Evolutionary conservation across 2,113 vertebrate species (phyloP).

Genomic region (Lagopus muta): DNA sequence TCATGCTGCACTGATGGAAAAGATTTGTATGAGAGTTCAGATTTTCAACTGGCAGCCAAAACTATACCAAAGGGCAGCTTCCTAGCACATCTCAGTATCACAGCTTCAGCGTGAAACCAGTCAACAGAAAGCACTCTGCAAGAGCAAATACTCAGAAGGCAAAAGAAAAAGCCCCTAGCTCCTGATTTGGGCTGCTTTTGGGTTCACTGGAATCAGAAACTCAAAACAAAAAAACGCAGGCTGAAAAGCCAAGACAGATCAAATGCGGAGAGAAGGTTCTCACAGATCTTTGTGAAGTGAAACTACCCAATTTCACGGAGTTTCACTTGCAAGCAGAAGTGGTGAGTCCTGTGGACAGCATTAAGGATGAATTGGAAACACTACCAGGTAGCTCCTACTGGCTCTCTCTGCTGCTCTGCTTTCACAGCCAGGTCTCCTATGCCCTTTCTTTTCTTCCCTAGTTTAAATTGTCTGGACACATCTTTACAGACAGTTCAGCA

Average conservation of each 20-base stretch:
- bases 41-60: conserved; percentile 18
- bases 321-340: conserved; percentile 16
- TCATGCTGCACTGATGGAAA: background rate
- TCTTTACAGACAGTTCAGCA: background rate
- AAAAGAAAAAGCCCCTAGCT: background rate
- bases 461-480: background rate
- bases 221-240: background rate
- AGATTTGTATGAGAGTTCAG: background rate
- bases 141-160: background rate
- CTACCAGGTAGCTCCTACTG: background rate
- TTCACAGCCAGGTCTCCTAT: background rate
- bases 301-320: conserved; percentile 6
- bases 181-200: background rate
- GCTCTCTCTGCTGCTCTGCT: background rate
- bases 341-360: background rate
- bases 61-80: background rate
- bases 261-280: conserved; percentile 2
- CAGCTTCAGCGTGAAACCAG: background rate
- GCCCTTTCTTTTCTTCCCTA: background rate
- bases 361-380: background rate
- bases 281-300: background rate
- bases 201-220: conserved; percentile 29
- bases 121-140: background rate
- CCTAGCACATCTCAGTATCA: background rate
- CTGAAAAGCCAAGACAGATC: background rate